Base-by-base conservation (phyloP, 2,888 invertebrate species). In the Taenaris catops region DNA sequence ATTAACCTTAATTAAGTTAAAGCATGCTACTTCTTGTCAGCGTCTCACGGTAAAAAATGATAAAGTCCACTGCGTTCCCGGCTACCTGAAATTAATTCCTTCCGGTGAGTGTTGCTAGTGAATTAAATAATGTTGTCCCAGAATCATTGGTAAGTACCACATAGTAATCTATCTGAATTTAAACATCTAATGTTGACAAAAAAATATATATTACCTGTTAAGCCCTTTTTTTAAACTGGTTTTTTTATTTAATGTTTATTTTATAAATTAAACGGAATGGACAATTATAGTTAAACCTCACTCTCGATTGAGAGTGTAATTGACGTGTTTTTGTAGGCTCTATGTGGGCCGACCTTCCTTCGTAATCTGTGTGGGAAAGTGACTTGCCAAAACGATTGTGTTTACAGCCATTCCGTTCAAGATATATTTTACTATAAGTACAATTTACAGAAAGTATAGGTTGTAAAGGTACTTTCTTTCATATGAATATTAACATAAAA, bases 1-100 rank as follows among this genome's bases (percentile, higher is more conserved):
- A 83, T 81, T 80, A 76, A 65, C 60, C 61, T 71, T 72, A 81
- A 79, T 79, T 73, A 75, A 64, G 59, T 64, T 54, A 59, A 62
- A 64, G 51, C 61, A 62, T 49, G 57, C 55, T 41, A 51, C 48
- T 53, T 57, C 55, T 60, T 51, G 51, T 51, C 51, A 49, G 50
- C 51, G 54, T 72, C 72, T 67, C 72, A 75, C 71, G 72, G 64
- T 63, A 63, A 59, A 59, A 60, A 65, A 58, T 43, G 56, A 58
- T 53, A 62, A 64, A 60, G 53, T 55, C 53, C 54, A 55, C 42
- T 42, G 51, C 58, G 44, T 46, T 41, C 48, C 46, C 48, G 46
- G 48, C 51, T 50, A 41, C 34, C 46, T 28, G 46, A 44, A 41
- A 46, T 45, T 51, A 44, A 50, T 50, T 50, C 38, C 48, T 53